Conservation (phyloP, 2,888 invertebrate genomes). For the Caenorhabditis sulstoni region DNA sequence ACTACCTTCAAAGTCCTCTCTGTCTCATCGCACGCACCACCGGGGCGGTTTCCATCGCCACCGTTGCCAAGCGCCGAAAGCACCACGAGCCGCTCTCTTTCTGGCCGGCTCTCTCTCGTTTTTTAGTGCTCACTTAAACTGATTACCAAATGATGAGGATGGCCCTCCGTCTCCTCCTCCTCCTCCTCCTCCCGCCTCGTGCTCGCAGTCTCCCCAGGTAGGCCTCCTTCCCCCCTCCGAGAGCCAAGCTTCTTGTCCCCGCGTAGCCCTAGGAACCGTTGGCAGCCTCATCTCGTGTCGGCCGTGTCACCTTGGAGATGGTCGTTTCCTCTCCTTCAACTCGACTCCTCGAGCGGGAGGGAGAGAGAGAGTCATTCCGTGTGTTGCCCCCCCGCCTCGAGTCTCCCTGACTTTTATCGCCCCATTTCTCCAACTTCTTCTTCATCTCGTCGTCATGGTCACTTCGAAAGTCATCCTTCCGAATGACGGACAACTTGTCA, state of each 20-base stretch:
- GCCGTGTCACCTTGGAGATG: slow-evolving; percentile 62
- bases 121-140: slow-evolving; percentile 23
- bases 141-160: slow-evolving; percentile 5
- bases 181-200: neutral
- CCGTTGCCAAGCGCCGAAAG: slow-evolving; percentile 38
- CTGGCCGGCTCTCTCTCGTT: neutral
- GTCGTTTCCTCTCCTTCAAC: slow-evolving; percentile 51
- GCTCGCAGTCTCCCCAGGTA: slow-evolving; percentile 10
- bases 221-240: too few species aligned
- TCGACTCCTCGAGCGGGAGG: slow-evolving; percentile 7
- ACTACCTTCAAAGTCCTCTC: slow-evolving; percentile 13
- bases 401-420: too few species aligned
- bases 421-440: neutral
- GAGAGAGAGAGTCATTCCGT: neutral
- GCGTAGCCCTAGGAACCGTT: slow-evolving; percentile 50
- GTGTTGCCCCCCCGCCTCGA: neutral
- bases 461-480: too few species aligned
- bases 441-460: neutral
- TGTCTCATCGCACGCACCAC: neutral
- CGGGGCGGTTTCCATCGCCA: slow-evolving; percentile 48
- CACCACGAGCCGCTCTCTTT: too few species aligned
- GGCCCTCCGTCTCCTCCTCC: neutral
- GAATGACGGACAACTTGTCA: too few species aligned
- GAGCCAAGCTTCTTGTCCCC: neutral
- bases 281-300: slow-evolving; percentile 20